Conservation (phyloP, 2,797 vertebrate species). For the Saxicola maurus region DNA sequence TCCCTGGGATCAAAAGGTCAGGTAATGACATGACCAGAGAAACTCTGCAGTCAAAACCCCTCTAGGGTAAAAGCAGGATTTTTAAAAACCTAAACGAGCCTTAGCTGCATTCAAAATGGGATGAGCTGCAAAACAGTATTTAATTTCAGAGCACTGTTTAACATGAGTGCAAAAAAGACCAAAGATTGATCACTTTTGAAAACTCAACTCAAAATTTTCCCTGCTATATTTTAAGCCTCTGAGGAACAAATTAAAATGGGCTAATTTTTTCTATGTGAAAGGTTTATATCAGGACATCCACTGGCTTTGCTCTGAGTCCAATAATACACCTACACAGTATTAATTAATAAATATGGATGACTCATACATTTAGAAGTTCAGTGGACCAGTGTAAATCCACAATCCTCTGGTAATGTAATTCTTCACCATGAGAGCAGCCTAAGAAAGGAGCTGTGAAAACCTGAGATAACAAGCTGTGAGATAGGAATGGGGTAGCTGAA, state of each 20-base stretch:
- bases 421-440: neutral
- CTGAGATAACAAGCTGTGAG: constrained; percentile 13
- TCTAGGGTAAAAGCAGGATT: neutral
- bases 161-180: neutral
- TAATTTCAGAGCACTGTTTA: neutral
- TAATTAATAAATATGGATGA: constrained; percentile 8
- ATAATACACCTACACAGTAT: neutral
- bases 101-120: neutral
- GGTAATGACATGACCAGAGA: neutral
- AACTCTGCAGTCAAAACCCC: neutral
- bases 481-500: neutral
- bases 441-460: constrained; percentile 18
- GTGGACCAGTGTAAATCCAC: neutral
- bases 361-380: neutral
- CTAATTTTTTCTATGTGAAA: neutral
- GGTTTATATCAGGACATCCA: neutral
- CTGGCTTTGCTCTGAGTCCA: neutral
- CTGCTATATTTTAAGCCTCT: neutral
- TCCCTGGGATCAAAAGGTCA: neutral
- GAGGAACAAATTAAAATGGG: neutral
- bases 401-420: constrained; percentile 1
- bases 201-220: neutral
- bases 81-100: neutral
- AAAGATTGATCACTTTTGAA: neutral
- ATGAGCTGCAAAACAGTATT: neutral